These are phyloP conservation scores for Rhopalosiphum maidis DNA, from an alignment of 1,140 invertebrate genomes.

Conservation along the genomic window DNA sequence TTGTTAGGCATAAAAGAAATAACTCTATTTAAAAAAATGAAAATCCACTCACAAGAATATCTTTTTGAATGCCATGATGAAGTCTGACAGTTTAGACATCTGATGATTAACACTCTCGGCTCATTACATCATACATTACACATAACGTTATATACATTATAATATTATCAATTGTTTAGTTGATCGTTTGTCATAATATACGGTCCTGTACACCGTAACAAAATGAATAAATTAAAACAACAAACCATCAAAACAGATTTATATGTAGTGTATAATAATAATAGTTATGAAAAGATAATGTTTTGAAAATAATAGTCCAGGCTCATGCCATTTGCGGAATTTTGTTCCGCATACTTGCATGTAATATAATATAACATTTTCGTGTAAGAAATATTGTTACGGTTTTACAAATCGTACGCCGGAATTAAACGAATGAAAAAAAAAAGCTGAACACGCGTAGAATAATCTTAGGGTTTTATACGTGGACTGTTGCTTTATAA, in stretches of 20 bases:
- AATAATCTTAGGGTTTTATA: not conserved
- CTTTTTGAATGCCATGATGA: not conserved
- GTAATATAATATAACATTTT: not conserved
- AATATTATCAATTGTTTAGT: slow-evolving; percentile 3
- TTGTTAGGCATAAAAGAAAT: not conserved
- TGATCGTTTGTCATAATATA: slow-evolving; percentile 7
- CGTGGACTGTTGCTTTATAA: not conserved
- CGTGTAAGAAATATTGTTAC: not conserved
- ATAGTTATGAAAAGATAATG: not conserved
- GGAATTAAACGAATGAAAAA: not conserved
- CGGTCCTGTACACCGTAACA: not conserved
- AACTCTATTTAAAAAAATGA: not conserved
- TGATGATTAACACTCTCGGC: not conserved
- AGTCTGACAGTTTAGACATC: not conserved
- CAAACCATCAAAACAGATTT: not conserved
- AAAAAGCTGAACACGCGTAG: not conserved
- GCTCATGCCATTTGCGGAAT: not conserved
- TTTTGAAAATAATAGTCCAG: not conserved
- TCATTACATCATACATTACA: not conserved
- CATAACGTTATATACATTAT: not conserved
- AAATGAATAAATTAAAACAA: not conserved
- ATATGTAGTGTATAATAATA: not conserved
- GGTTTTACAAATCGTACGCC: not conserved
- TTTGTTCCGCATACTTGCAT: not conserved
- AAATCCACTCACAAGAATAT: not conserved